Evolutionary conservation across 2,888 invertebrate species (phyloP).

Genomic region (Carcina quercana): DNA sequence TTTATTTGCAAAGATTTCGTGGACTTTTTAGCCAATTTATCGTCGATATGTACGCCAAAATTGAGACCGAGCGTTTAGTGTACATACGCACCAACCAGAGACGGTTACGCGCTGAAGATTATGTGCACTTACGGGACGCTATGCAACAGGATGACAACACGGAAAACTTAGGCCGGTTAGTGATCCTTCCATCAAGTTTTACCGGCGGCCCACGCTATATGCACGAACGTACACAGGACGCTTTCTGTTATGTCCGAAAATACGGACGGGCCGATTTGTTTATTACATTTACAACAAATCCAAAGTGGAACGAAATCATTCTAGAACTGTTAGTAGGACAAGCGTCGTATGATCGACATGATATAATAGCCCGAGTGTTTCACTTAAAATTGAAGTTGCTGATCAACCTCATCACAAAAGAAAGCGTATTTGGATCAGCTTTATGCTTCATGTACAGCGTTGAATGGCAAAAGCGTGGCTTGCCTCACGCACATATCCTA

Average conservation of each 20-base stretch:
- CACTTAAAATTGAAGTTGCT: slow-evolving; percentile 17
- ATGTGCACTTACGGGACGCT: too few species aligned
- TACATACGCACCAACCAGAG: too few species aligned
- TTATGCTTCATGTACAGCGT: slow-evolving; percentile 16
- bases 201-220: slow-evolving; percentile 7
- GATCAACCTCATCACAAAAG: slow-evolving; percentile 16
- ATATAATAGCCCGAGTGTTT: slow-evolving; percentile 22
- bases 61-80: too few species aligned
- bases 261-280: slow-evolving; percentile 22
- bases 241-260: slow-evolving; percentile 25
- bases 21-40: slow-evolving; percentile 9
- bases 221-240: slow-evolving; percentile 19
- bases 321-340: slow-evolving; percentile 14
- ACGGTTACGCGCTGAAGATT: too few species aligned
- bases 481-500: slow-evolving; percentile 12
- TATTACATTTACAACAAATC: slow-evolving; percentile 22
- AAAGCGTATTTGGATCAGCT: slow-evolving; percentile 14
- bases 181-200: slow-evolving; percentile 3
- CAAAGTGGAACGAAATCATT: slow-evolving; percentile 22
- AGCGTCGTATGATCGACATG: slow-evolving; percentile 23
- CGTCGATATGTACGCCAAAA: slow-evolving; percentile 10
- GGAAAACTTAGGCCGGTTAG: neutral
- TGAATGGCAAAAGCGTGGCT: slow-evolving; percentile 13
- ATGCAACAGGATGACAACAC: too few species aligned
- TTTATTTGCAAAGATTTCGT: slow-evolving; percentile 1